Conservation (phyloP, 2,113 vertebrate genomes). For the Phocoena phocoena region DNA sequence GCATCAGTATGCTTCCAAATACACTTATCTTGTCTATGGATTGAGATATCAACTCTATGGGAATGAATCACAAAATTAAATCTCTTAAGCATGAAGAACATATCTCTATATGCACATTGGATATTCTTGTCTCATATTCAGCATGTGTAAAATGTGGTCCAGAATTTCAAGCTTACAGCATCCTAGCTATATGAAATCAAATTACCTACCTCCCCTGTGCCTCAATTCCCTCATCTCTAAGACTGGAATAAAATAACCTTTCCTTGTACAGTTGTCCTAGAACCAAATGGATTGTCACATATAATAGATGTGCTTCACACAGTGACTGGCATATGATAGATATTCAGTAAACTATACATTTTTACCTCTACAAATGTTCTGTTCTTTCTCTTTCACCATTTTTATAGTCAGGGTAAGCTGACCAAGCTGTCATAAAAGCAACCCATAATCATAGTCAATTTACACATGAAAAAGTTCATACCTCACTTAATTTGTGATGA, state of each 20-base stretch:
- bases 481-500: background rate
- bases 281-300: background rate
- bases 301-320: background rate
- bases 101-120: background rate
- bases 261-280: background rate
- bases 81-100: background rate
- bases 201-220: background rate
- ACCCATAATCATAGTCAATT: background rate
- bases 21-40: background rate
- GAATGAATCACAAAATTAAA: background rate
- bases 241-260: background rate
- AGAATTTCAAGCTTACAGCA: background rate
- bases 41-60: background rate
- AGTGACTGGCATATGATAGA: background rate
- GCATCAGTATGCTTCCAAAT: background rate
- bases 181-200: background rate
- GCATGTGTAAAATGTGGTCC: background rate
- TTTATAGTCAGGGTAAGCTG: background rate
- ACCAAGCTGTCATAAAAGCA: background rate
- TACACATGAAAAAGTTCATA: background rate
- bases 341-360: background rate
- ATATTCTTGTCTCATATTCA: constrained; percentile 27
- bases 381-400: background rate
- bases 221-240: background rate
- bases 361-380: background rate